Evolutionary conservation across 2,888 invertebrate species (phyloP), one percentile per base, ranked within the genome.

Genomic region (Zonitis immaculata): DNA sequence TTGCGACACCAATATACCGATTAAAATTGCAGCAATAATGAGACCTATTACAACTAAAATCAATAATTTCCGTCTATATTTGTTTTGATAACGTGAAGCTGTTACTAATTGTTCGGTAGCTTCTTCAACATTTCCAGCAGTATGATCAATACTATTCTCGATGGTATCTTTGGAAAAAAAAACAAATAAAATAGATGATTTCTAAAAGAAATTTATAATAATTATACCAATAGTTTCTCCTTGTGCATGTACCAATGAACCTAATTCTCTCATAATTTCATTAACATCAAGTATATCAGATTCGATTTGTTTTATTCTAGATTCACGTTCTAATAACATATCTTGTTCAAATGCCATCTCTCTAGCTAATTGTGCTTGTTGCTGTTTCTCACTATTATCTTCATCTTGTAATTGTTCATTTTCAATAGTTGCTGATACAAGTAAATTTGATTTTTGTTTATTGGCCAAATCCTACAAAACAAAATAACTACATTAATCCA

Each of bases 261-360:
- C 84, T 28, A 93, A 75, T 43, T 88, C 86, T 51, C 84, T 82
- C 87, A 92, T 91, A 57, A 92, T 89, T 73, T 87, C 84, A 73
- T 89, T 89, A 6, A 91, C 87, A 73, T 93, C 91, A 54, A 92
- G 74, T 47, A 92, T 85, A 71, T 90, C 87, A 0, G 85, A 82
- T 73, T 94, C 94, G 45, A 95, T 88, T 71, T 86, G 84, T 64
- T 82, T 82, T 59, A 94, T 85, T 69, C 89, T 85, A 8, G 86
- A 84, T 68, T 93, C 91, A 45, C 89, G 82, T 65, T 95, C 94
- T 30, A 87, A 66, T 51, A 91, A 73, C 79, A 94, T 80, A 58
- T 88, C 89, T 56, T 88, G 86, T 70, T 91, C 89, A 70, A 90
- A 90, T 66, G 88, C 85, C 39, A 89, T 75, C 42, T 83, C 81